Base-by-base conservation (phyloP, 53 echinoderm and acorn worm genomes). In the Arbacia lixula region DNA sequence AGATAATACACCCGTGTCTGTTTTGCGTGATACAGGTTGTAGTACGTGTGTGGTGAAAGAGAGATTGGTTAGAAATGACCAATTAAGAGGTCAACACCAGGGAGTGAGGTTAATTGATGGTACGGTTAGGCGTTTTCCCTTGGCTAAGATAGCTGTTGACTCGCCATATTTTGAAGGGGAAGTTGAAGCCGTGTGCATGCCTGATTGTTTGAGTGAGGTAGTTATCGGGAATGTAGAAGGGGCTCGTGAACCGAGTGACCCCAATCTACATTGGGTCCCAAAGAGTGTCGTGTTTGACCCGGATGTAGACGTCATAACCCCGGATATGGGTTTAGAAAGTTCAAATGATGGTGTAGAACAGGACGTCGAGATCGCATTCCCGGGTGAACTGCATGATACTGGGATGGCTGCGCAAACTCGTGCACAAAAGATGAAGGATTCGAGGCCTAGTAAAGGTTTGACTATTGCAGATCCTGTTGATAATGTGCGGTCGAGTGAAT, bases 161-260 rank as follows among this genome's bases (percentile, higher is more conserved):
- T 71, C 71, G 71, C 71, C 71, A 4, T 71, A 71, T 71, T 71
- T 71, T 46, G 71, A 52, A 74, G 75, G 75, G 33, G 75, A 74
- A 32, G 19, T 64, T 30, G 64, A 64, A 32, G 64, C 64, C 30
- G 5, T 64, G 32, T 64, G 64, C 19, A 53, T 53, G 53, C 32
- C 72, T 12, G 50, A 46, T 11, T 72, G 72, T 38, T 68, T 68
- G 68, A 21, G 24, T 72, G 72, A 72, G 2, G 43, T 72, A 29
- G 29, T 49, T 16, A 72, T 72, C 14, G 43, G 31, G 37, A 76
- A 64, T 30, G 33, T 64, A 27, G 33, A 64, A 19, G 64, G 64
- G 64, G 64, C 64, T 30, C 64, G 64, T 30, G 64, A 64, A 64
- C 64, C 64, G 64, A 32, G 64, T 32, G 64, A 64, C 33, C 64